These are phyloP conservation scores for Glomeris marginata DNA, from an alignment of 2,888 invertebrate species.

Conservation along the genomic window DNA sequence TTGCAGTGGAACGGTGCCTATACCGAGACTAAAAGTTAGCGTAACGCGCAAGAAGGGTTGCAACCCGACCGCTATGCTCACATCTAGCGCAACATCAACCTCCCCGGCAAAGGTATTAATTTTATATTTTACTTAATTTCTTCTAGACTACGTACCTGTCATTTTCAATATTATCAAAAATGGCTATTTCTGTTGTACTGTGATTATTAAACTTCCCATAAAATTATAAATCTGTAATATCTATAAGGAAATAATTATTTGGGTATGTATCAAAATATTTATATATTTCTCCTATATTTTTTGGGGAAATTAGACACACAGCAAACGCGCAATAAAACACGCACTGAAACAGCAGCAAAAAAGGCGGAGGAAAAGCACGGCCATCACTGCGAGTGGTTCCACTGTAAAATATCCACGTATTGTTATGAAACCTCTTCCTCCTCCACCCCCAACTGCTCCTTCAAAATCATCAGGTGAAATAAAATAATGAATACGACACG, in stretches of 20 bases:
- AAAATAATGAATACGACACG: too few relatives aligned
- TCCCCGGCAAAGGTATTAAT: neutral
- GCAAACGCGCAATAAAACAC: constrained; percentile 56
- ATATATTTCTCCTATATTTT: too few relatives aligned
- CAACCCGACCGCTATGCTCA: too few relatives aligned
- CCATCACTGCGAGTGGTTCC: constrained; percentile 39
- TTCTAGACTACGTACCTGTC: neutral
- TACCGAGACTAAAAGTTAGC: neutral
- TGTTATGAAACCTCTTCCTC: constrained; percentile 64
- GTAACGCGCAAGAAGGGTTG: neutral
- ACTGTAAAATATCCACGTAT: constrained; percentile 46
- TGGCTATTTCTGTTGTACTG: too few relatives aligned
- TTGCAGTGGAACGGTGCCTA: too few relatives aligned
- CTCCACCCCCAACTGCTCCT: constrained; percentile 22
- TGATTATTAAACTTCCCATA: too few relatives aligned
- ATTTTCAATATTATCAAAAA: neutral
- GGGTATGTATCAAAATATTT: too few relatives aligned
- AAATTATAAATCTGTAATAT: too few relatives aligned
- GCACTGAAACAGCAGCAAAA: constrained; percentile 61
- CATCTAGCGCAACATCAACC: too few relatives aligned
- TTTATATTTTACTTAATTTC: neutral
- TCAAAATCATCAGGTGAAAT: too few relatives aligned
- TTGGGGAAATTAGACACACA: constrained; percentile 32
- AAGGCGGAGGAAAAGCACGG: constrained; percentile 62
- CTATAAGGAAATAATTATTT: too few relatives aligned